Evolutionary conservation across 2,888 invertebrate genomes (phyloP).

Genomic region (Zygothrica quintamaculata): DNA sequence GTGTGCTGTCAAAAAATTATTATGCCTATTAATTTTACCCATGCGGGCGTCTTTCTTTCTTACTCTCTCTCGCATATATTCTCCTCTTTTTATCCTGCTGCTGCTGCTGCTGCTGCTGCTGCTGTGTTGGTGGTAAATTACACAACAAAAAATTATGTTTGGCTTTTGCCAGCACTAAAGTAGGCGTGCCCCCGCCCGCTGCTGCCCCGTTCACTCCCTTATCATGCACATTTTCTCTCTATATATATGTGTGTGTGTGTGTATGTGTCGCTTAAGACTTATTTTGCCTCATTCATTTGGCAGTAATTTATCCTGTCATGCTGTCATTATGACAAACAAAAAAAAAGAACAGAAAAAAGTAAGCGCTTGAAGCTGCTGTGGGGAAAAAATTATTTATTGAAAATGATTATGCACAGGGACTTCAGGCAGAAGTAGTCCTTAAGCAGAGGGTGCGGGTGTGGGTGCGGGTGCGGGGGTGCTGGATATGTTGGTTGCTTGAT

Average conservation of each 20-base stretch:
- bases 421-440: conserved; percentile 1
- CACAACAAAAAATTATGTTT: conserved; percentile 79
- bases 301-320: conserved; percentile 85
- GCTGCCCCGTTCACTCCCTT: neutral
- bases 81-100: conserved; percentile 11
- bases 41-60: conserved; percentile 61
- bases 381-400: conserved; percentile 74
- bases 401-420: conserved; percentile 70
- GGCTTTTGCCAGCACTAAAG: conserved; percentile 77
- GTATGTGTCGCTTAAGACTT: conserved; percentile 72
- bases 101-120: too few species aligned
- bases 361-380: conserved; percentile 42
- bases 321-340: conserved; percentile 82
- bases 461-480: conserved; percentile 2
- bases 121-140: conserved; percentile 73
- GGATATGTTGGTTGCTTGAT: conserved; percentile 11
- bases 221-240: conserved; percentile 6
- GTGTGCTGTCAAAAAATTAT: conserved; percentile 84
- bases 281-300: conserved; percentile 82
- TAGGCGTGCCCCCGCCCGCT: conserved; percentile 69
- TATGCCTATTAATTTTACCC: conserved; percentile 84
- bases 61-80: neutral
- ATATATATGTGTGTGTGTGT: conserved; percentile 9
- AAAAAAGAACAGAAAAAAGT: too few species aligned
- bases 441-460: neutral